phyloP scores from a whole-genome alignment of 1,140 invertebrate genomes.

The Brachystomella parvula region DNA sequence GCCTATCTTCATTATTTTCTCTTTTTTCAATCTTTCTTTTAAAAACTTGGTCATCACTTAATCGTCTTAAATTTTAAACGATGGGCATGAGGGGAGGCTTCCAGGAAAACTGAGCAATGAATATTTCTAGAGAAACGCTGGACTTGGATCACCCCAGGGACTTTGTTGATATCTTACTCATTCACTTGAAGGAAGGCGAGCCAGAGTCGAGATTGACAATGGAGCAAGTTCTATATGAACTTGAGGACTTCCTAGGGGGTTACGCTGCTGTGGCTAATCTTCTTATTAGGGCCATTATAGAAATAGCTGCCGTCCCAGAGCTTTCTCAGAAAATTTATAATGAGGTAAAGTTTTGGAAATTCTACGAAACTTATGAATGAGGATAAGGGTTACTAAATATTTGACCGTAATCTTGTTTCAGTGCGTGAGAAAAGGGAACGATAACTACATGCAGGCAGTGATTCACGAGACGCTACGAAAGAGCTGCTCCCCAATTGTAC shows the following conservation, averaged over 20 bases:
- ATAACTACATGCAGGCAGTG: slow-evolving; percentile 76
- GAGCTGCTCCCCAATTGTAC: slow-evolving; percentile 80
- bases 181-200: slow-evolving; percentile 55
- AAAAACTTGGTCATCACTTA: too few relatives aligned
- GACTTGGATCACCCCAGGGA: slow-evolving; percentile 46
- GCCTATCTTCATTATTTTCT: not conserved
- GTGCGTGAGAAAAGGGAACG: slow-evolving; percentile 32
- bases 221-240: slow-evolving; percentile 64
- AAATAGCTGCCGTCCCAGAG: slow-evolving; percentile 32
- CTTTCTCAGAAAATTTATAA: slow-evolving; percentile 33
- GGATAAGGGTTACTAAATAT: not conserved
- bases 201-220: slow-evolving; percentile 48
- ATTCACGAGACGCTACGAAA: slow-evolving; percentile 69
- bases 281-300: slow-evolving; percentile 29
- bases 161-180: slow-evolving; percentile 65
- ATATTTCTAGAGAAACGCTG: slow-evolving; percentile 21
- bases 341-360: slow-evolving; percentile 28
- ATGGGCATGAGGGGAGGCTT: not conserved
- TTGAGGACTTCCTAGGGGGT: slow-evolving; percentile 79
- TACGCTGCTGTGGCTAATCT: slow-evolving; percentile 77
- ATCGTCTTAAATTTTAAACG: not conserved
- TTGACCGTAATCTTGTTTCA: slow-evolving; percentile 10
- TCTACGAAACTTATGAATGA: too few relatives aligned
- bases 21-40: not conserved
- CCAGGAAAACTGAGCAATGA: not conserved